phyloP scores from a whole-genome alignment of 2,888 invertebrate genomes.

The Adelognathus sp. region DNA sequence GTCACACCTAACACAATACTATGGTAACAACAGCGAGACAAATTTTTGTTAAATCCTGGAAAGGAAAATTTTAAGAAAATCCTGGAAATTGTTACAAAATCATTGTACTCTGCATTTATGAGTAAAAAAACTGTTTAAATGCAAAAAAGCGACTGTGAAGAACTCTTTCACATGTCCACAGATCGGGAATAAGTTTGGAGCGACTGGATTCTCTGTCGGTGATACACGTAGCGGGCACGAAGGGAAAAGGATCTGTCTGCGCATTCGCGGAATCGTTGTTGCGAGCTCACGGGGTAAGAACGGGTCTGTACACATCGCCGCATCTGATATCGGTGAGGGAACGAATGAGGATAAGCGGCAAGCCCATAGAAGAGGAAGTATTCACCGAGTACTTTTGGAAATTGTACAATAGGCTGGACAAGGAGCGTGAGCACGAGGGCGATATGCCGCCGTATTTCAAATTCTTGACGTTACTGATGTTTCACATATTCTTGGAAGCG shows the following conservation, averaged over 20 bases:
- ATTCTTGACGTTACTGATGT: constrained; percentile 95
- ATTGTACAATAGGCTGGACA: constrained; percentile 86
- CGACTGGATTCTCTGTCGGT: constrained; percentile 89
- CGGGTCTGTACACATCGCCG: constrained; percentile 98
- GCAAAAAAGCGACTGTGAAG: no score
- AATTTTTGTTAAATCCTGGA: background rate
- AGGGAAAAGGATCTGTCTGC: constrained; percentile 98
- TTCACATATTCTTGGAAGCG: constrained; percentile 92
- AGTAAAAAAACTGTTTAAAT: background rate
- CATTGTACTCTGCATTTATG: no score
- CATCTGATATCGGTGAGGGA: constrained; percentile 96
- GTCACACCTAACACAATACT: no score
- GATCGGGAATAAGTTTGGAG: constrained; percentile 85
- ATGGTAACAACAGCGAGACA: background rate
- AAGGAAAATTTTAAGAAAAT: background rate
- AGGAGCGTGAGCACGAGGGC: constrained; percentile 82
- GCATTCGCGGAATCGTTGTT: constrained; percentile 96
- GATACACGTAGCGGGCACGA: constrained; percentile 98
- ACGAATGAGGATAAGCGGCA: constrained; percentile 93
- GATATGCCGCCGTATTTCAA: constrained; percentile 97
- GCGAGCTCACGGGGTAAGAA: constrained; percentile 90
- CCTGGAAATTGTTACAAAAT: background rate
- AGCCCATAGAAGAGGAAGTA: constrained; percentile 86
- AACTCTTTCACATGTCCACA: constrained; percentile 68
- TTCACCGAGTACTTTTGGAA: constrained; percentile 93